Percentiles rank a stretch among this genome's conserved stretches.
Evolutionary conservation across 2,797 vertebrate genomes (phyloP).

Genomic region (Picus viridis): DNA sequence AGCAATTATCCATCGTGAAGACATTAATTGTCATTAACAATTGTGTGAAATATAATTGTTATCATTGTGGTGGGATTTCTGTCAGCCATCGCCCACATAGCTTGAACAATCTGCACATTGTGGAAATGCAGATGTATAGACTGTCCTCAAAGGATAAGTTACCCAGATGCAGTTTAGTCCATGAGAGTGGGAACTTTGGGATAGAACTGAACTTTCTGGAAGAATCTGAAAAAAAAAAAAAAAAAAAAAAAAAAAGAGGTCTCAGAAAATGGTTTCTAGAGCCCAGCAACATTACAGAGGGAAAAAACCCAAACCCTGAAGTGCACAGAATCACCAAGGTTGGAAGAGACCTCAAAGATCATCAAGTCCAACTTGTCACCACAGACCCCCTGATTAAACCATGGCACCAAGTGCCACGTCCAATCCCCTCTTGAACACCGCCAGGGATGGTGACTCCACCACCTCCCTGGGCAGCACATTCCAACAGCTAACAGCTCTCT

Average conservation of each 20-base stretch:
- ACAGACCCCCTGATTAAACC: too few species aligned
- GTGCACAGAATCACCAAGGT: too few species aligned
- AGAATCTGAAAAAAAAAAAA: background rate
- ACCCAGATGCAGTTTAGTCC: background rate
- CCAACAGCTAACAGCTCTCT: too few species aligned
- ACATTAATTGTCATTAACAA: slow-evolving; percentile 43
- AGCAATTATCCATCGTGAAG: slow-evolving; percentile 41
- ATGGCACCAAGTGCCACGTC: too few species aligned
- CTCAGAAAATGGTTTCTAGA: background rate
- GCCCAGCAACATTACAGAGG: background rate
- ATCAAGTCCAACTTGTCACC: too few species aligned
- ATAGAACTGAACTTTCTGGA: background rate
- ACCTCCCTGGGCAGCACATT: too few species aligned
- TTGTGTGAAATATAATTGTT: slow-evolving; percentile 17
- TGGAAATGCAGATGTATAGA: background rate
- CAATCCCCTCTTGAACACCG: too few species aligned
- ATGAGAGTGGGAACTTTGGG: background rate
- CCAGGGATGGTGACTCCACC: too few species aligned
- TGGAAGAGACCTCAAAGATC: too few species aligned
- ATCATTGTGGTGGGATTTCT: background rate
- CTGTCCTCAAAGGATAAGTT: background rate
- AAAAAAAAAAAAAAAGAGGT: background rate
- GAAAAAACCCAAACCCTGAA: background rate
- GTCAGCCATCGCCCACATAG: background rate
- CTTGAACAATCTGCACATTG: background rate